Evolutionary conservation across 1,140 invertebrate genomes (phyloP).

Genomic region (Thaumetopoea pityocampa): DNA sequence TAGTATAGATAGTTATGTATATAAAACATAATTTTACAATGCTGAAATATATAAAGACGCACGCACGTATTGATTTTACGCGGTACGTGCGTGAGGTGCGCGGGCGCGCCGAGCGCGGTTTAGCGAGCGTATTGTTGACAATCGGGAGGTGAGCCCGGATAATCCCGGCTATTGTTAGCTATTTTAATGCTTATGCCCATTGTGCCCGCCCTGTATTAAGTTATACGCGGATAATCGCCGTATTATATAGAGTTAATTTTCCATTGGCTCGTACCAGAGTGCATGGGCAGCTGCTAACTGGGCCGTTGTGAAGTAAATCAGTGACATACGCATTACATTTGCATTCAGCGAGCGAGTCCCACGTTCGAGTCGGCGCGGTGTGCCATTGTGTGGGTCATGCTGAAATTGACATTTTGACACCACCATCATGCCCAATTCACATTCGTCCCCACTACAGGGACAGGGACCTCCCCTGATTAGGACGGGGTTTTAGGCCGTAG

Average conservation of each 20-base stretch:
- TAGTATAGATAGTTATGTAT: too few species aligned
- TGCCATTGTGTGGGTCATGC: constrained; percentile 5
- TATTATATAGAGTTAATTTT: constrained; percentile 71
- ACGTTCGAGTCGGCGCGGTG: not conserved
- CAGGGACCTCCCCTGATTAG: too few species aligned
- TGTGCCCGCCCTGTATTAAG: constrained; percentile 69
- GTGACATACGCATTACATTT: constrained; percentile 36
- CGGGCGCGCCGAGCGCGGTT: constrained; percentile 31
- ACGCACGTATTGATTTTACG: constrained; percentile 3
- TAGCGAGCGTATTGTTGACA: constrained; percentile 41
- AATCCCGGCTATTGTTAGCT: constrained; percentile 67
- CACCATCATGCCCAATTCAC: too few species aligned
- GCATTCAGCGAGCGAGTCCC: constrained; percentile 1
- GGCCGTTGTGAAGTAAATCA: constrained; percentile 39
- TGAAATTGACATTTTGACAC: constrained; percentile 2
- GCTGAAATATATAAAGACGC: too few species aligned
- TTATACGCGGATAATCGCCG: constrained; percentile 71
- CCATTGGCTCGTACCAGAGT: constrained; percentile 45
- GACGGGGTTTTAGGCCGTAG: too few species aligned
- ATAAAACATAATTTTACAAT: too few species aligned
- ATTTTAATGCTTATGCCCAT: constrained; percentile 71
- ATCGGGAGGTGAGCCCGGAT: constrained; percentile 58
- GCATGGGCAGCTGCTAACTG: constrained; percentile 56
- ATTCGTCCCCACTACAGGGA: too few species aligned
- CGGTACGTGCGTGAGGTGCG: constrained; percentile 9